Evolutionary conservation across 2,888 invertebrate species (phyloP).

Genomic region (Phyllotreta striolata): DNA sequence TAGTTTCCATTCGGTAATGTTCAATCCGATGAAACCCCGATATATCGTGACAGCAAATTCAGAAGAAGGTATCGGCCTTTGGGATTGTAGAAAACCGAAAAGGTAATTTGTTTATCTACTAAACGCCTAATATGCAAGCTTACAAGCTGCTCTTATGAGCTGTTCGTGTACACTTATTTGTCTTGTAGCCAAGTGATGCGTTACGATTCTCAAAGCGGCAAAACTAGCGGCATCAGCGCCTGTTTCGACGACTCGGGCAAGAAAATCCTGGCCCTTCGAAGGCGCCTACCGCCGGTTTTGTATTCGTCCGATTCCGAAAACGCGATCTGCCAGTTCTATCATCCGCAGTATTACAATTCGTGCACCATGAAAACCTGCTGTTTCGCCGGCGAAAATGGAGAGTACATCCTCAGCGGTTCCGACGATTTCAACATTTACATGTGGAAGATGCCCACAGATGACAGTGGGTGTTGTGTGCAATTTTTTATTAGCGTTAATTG

Average conservation of each 20-base stretch:
- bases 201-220: conserved; percentile 65
- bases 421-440: conserved; percentile 95
- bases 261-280: conserved; percentile 79
- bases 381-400: conserved; percentile 89
- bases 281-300: conserved; percentile 87
- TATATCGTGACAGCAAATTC: conserved; percentile 90
- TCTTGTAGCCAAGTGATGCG: conserved; percentile 72
- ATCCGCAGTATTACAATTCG: conserved; percentile 91
- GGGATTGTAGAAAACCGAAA: conserved; percentile 86
- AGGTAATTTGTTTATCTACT: conserved; percentile 67
- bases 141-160: too few relatives aligned
- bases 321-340: conserved; percentile 86
- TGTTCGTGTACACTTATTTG: conserved; percentile 44
- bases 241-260: conserved; percentile 85
- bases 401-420: conserved; percentile 91
- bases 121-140: not conserved
- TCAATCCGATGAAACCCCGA: conserved; percentile 84
- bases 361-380: conserved; percentile 98
- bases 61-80: conserved; percentile 86
- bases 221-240: conserved; percentile 87
- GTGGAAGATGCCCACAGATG: conserved; percentile 85
- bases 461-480: conserved; percentile 51
- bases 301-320: conserved; percentile 74
- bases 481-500: conserved; percentile 11
- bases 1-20: conserved; percentile 95